Base-by-base conservation (phyloP, 2,888 invertebrate genomes). In the Synergus gifuensis region DNA sequence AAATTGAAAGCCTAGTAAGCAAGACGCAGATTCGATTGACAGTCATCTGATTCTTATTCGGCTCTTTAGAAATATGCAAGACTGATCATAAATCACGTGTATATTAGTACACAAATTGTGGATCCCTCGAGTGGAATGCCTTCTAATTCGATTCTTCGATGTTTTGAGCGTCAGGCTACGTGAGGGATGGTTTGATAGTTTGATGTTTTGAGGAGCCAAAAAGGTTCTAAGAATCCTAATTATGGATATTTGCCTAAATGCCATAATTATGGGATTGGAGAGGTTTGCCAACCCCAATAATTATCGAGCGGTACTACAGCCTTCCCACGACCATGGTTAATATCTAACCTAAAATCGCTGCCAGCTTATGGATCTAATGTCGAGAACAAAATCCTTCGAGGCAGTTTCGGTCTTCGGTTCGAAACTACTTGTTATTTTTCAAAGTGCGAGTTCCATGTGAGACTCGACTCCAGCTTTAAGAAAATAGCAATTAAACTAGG, bases 261-360 rank as follows among this genome's bases (percentile, higher is more conserved):
- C 87, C 85, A 85, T 88, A 90, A 90, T 89, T 88, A 87, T 87
- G 81, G 86, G 85, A 86, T 86, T 88, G 85, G 80, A 84, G 83
- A 84, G 81, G 83, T 82, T 82, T 84, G 80, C 81, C 85, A 84
- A 88, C 88, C 87, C 88, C 88, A 87, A 80, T 87, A 91, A 91
- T 91, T 91, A 91, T 85, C 87, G 84, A 82, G 79, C 83, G 85
- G 86, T 86, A 85, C 86, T 85, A 83, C 83, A 81, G 81, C 79
- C 79, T 81, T 82, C 82, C 82, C 82, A 80, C 83, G 83, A 81
- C 58, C 46, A 14, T 46, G 14, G 11, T 14, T 14, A 14, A 46
- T 46, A 46, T 46, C 46, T 14, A 36, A 5, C 5, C 46, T 14
- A 46, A 46, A 14, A 46, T 46, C 46, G 14, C 46, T 46, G 46